These are phyloP conservation scores for Acipenser transmontanus DNA, from an alignment of 2,797 vertebrate species.

Conservation along the genomic window DNA sequence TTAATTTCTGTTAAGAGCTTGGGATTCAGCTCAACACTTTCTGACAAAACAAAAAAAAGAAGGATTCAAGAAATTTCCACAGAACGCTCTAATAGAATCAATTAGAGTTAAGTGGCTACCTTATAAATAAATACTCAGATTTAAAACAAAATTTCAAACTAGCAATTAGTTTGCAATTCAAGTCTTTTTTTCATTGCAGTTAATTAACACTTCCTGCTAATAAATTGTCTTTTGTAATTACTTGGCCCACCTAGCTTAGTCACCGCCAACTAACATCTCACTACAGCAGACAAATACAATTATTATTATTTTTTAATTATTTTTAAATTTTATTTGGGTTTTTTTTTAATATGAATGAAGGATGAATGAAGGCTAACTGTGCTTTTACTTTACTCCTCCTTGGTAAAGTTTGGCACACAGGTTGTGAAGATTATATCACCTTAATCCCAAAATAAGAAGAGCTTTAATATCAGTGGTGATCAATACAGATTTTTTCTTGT, in stretches of 20 bases:
- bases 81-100: background rate
- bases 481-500: too few species aligned
- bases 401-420: too few species aligned
- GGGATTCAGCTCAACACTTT: slow-evolving; percentile 53
- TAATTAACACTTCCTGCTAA: slow-evolving; percentile 6
- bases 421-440: too few species aligned
- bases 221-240: slow-evolving; percentile 5
- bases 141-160: background rate
- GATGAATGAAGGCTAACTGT: too few species aligned
- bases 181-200: background rate
- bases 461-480: too few species aligned
- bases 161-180: slow-evolving; percentile 4
- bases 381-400: too few species aligned
- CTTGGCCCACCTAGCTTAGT: slow-evolving; percentile 2
- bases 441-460: too few species aligned
- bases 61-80: background rate
- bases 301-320: background rate
- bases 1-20: slow-evolving; percentile 79
- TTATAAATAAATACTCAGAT: background rate
- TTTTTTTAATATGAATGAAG: too few species aligned
- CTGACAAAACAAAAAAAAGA: background rate
- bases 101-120: background rate
- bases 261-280: background rate
- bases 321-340: background rate
- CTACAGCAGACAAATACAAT: slow-evolving; percentile 1